A percentile compares a stretch with the other conserved stretches of the same genome.
Evolutionary conservation across 2,113 vertebrate genomes (phyloP).

Genomic region (Varanus salvator): DNA sequence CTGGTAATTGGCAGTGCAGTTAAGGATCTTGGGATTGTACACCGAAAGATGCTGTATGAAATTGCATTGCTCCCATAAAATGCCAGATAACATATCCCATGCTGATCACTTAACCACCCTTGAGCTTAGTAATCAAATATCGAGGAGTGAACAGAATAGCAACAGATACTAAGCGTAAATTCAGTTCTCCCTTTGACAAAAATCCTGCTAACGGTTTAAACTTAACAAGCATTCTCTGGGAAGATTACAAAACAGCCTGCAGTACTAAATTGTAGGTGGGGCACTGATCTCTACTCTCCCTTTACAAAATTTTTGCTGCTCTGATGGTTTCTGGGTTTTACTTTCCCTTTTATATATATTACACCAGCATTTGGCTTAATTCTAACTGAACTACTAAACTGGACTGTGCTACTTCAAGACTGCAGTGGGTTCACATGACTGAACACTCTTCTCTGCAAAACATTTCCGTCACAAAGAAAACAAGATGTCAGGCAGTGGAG

Average conservation of each 20-base stretch:
- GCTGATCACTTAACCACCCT: conserved; percentile 2
- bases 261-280: background rate
- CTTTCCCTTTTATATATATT: background rate
- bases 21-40: conserved; percentile 42
- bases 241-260: background rate
- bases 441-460: background rate
- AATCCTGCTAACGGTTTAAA: background rate
- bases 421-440: background rate
- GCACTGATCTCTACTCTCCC: background rate
- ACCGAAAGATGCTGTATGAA: conserved; percentile 47
- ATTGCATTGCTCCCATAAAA: conserved; percentile 37
- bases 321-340: background rate
- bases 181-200: background rate
- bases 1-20: conserved; percentile 35
- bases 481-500: background rate
- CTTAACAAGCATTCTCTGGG: background rate
- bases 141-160: conserved; percentile 7
- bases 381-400: background rate
- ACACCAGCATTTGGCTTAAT: background rate
- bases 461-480: background rate
- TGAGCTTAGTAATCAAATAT: conserved; percentile 36
- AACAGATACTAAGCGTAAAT: conserved; percentile 21
- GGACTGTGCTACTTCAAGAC: background rate
- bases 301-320: background rate
- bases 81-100: background rate